A percentile compares a stretch with the other conserved stretches of the same genome.
Conservation (phyloP, 2,113 vertebrate species). For the Ovibos moschatus region DNA sequence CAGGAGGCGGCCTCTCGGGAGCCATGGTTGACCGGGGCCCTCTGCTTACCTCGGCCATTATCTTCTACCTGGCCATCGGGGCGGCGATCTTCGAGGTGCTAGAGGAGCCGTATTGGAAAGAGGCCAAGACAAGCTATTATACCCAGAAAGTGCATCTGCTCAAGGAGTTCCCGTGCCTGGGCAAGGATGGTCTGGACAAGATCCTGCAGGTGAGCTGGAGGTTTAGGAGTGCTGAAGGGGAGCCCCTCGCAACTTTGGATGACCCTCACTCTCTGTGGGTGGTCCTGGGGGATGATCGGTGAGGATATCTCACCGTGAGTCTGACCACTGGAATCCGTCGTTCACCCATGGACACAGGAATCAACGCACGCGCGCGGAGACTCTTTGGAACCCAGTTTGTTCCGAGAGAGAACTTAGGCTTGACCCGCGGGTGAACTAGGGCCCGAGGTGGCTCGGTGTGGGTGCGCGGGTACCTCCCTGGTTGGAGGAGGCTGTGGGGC, state of each 20-base stretch:
- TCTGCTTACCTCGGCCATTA: conserved; percentile 95
- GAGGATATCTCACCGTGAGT: neutral
- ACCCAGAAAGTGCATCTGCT: conserved; percentile 87
- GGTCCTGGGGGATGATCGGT: neutral
- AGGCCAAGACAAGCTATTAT: conserved; percentile 84
- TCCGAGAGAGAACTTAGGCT: neutral
- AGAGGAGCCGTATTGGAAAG: conserved; percentile 94
- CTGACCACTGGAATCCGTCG: neutral
- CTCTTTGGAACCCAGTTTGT: neutral
- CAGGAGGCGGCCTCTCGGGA: conserved; percentile 43
- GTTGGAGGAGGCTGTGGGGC: conserved; percentile 29
- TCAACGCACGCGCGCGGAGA: neutral
- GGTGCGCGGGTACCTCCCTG: conserved; percentile 23
- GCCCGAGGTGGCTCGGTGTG: neutral
- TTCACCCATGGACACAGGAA: neutral
- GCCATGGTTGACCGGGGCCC: conserved; percentile 98
- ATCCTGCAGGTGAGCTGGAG: conserved; percentile 89
- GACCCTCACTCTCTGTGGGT: neutral
- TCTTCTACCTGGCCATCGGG: conserved; percentile 99
- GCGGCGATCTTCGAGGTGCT: conserved; percentile 98
- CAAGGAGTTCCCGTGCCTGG: conserved; percentile 90
- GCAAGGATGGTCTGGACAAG: conserved; percentile 87
- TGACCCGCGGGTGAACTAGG: conserved; percentile 14
- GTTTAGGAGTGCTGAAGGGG: neutral
- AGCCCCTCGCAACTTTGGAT: neutral